Base-by-base conservation (phyloP, 2,113 vertebrate genomes). In the Rhinolophus ferrumequinum region DNA sequence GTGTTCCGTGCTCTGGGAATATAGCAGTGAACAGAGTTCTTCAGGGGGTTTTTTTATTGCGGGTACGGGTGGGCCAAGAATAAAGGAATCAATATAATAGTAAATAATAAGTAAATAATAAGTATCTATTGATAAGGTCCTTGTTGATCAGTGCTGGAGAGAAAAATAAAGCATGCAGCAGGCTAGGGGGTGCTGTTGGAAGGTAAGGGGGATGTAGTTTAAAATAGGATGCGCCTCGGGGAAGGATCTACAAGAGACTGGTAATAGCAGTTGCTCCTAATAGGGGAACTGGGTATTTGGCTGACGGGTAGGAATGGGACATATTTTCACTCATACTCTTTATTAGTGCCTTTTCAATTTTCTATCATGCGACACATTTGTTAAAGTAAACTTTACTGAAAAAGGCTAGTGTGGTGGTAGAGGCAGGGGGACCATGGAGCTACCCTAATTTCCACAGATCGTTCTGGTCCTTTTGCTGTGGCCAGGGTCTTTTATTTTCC, bases 61-160 rank as follows among this genome's bases (percentile, higher is more conserved):
- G 33, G 10, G 19, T 52, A 19, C 21, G 56, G n/a, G 13, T 93
- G 19, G 52, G 56, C 26, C 18, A 75, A 60, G 44, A 75, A 44
- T 93, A 93, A 84, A 93, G 21, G 87, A 85, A 87, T 80, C 91
- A 50, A 12, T 88, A 38, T 69, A 62, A 79, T 88, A 67, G 50
- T 67, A 76, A 95, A 93, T 66, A 67, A 60, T 41, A 56, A 67
- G 50, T 67, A 76, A 95, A 93, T 66, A 67, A 60, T 41, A 56
- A 82, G 73, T 81, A 69, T 62, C 35, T 80, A 86, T 47, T 67
- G 26, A 50, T 79, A 86, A 72, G 47, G 18, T 15, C 24, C 54
- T 64, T 88, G 60, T 50, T 92, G 47, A 79, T 93, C 33, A 79
- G 19, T 47, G 35, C 50, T 70, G 72, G 72, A 81, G 69, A 67